A percentile compares a stretch with the other conserved stretches of the same genome.
phyloP scores from a whole-genome alignment of 2,888 invertebrate genomes.

The Eucera pruinosa region DNA sequence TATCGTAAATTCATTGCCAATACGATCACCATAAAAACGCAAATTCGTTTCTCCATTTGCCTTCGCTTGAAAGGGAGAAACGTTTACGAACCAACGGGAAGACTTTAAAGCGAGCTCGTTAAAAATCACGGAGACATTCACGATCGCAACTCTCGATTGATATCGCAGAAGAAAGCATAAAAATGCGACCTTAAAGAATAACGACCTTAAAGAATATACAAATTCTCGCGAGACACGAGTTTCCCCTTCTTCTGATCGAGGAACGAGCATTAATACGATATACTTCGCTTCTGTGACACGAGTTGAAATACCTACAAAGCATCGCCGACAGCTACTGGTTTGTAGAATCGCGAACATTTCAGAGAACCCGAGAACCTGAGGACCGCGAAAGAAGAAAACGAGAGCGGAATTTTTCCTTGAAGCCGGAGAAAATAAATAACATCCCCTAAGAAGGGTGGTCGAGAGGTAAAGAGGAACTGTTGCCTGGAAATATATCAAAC shows the following conservation, averaged over 20 bases:
- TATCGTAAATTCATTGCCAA: conserved; percentile 30
- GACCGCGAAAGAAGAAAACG: conserved; percentile 27
- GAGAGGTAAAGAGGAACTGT: conserved; percentile 47
- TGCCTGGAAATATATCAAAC: conserved; percentile 68
- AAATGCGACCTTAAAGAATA: conserved; percentile 39
- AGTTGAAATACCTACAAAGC: conserved; percentile 16
- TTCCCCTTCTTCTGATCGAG: neutral
- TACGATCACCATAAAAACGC: conserved; percentile 42
- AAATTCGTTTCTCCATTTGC: conserved; percentile 21
- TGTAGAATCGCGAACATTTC: conserved; percentile 5
- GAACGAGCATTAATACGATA: conserved; percentile 17
- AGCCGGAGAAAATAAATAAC: conserved; percentile 60
- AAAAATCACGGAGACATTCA: conserved; percentile 42
- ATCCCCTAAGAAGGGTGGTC: conserved; percentile 30
- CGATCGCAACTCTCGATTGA: neutral
- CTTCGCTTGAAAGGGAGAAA: neutral
- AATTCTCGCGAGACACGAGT: conserved; percentile 3
- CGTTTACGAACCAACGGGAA: conserved; percentile 9
- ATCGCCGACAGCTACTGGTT: conserved; percentile 12
- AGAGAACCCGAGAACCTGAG: conserved; percentile 20
- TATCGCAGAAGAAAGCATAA: conserved; percentile 13
- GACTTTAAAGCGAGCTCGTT: conserved; percentile 36
- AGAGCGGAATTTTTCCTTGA: conserved; percentile 50
- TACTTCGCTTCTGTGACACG: conserved; percentile 4
- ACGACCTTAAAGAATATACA: conserved; percentile 36